Conservation (phyloP, 2,797 vertebrate species). For the Tangara arthus region DNA sequence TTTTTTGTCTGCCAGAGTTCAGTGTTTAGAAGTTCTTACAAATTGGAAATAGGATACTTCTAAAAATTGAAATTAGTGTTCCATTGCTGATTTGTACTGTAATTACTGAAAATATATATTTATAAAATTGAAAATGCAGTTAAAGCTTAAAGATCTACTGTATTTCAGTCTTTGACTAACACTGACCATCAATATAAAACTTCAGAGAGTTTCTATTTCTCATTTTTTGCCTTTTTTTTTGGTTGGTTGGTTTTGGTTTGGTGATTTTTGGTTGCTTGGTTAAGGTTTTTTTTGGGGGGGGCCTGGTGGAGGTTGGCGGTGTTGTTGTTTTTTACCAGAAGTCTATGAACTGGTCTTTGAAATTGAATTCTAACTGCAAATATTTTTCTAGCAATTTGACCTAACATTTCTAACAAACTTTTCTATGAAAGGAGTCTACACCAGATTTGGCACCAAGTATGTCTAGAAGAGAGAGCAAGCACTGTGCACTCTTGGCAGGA, state of each 20-base stretch:
- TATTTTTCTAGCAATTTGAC: neutral
- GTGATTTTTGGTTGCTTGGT: neutral
- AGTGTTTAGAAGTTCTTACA: neutral
- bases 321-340: neutral
- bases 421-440: neutral
- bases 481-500: neutral
- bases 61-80: neutral
- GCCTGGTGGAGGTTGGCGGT: neutral
- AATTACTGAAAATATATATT: neutral
- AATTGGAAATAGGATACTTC: neutral
- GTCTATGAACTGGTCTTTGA: neutral
- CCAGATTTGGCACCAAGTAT: neutral
- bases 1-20: neutral
- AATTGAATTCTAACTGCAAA: neutral
- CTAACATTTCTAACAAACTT: neutral
- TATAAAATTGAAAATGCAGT: neutral
- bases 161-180: neutral
- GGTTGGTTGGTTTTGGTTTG: neutral
- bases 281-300: no score
- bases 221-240: neutral
- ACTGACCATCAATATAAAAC: neutral
- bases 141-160: neutral
- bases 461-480: neutral
- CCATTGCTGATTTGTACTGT: neutral
- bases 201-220: neutral